A percentile compares a stretch with the other conserved stretches of the same genome.
phyloP scores from a whole-genome alignment of 2,797 vertebrate species.

The Nyctibius grandis region DNA sequence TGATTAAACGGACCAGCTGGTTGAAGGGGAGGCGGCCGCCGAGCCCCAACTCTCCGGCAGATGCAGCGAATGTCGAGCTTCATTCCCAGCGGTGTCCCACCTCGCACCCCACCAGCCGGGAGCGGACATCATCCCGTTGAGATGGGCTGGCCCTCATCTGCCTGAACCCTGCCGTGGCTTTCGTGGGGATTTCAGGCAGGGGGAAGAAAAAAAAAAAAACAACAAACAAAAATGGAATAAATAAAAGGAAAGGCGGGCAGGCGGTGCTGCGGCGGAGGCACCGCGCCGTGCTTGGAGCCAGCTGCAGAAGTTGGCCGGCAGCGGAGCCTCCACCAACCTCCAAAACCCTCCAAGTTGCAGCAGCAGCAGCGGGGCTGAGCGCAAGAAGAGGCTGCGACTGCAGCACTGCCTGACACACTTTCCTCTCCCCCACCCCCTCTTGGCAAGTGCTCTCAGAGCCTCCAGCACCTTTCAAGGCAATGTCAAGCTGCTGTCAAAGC shows the following conservation, averaged over 20 bases:
- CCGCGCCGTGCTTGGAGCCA: not conserved
- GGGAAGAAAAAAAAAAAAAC: too few relatives aligned
- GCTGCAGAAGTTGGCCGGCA: slow-evolving; percentile 9
- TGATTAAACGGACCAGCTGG: slow-evolving; percentile 44
- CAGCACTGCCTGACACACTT: slow-evolving; percentile 54
- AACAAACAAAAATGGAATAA: not conserved
- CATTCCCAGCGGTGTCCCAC: not conserved
- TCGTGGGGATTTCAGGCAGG: not conserved
- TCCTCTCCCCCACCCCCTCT: slow-evolving; percentile 52
- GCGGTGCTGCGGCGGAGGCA: not conserved
- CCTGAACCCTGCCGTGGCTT: not conserved
- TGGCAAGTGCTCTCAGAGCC: slow-evolving; percentile 53
- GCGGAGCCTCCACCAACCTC: not conserved
- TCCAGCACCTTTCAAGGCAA: slow-evolving; percentile 69
- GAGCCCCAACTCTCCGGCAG: not conserved
- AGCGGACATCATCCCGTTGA: not conserved
- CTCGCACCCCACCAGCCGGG: not conserved
- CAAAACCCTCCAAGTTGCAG: slow-evolving; percentile 33
- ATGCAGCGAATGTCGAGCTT: slow-evolving; percentile 13
- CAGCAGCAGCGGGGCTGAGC: not conserved
- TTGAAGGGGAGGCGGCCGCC: not conserved
- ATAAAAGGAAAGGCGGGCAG: not conserved
- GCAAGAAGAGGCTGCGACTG: slow-evolving; percentile 15
- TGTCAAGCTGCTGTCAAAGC: slow-evolving; percentile 63
- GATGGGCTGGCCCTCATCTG: not conserved